Evolutionary conservation across 2,888 invertebrate species (phyloP).

Genomic region (Yponomeuta malinellus): DNA sequence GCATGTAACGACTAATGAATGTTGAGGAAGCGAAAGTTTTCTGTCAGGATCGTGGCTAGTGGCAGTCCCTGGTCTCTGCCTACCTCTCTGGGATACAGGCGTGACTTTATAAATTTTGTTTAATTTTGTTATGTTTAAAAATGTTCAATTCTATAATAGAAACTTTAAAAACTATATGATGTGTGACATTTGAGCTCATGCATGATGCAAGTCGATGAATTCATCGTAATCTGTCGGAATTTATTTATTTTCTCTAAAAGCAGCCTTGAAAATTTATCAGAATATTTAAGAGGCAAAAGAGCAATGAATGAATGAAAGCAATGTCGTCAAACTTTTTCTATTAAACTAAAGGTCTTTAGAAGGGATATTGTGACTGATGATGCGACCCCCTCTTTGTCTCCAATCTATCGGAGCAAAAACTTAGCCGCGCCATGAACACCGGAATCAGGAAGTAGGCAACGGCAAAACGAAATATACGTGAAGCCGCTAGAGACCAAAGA

Average conservation of each 20-base stretch:
- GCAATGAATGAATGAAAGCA: conserved; percentile 6
- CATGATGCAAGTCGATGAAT: too few species aligned
- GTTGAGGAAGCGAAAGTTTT: too few species aligned
- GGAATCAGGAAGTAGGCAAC: conserved; percentile 41
- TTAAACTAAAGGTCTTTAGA: not conserved
- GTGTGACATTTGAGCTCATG: too few species aligned
- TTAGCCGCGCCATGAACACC: conserved; percentile 30
- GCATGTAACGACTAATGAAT: too few species aligned
- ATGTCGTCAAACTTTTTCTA: not conserved
- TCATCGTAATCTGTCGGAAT: too few species aligned
- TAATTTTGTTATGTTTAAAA: too few species aligned
- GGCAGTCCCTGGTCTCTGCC: too few species aligned
- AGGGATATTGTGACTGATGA: not conserved
- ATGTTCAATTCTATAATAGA: too few species aligned
- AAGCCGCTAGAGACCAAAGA: conserved; percentile 34
- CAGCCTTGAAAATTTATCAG: not conserved
- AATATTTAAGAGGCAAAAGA: conserved; percentile 1
- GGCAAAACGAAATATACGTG: conserved; percentile 38
- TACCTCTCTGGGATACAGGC: too few species aligned
- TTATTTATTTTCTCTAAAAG: not conserved
- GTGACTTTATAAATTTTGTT: too few species aligned
- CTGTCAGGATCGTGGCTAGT: too few species aligned
- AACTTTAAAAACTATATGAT: too few species aligned
- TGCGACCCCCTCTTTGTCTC: conserved; percentile 24
- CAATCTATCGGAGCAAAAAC: conserved; percentile 26